Evolutionary conservation across 2,888 invertebrate species (phyloP), one percentile per base, ranked within the genome.

Genomic region (Trimorus sp.): DNA sequence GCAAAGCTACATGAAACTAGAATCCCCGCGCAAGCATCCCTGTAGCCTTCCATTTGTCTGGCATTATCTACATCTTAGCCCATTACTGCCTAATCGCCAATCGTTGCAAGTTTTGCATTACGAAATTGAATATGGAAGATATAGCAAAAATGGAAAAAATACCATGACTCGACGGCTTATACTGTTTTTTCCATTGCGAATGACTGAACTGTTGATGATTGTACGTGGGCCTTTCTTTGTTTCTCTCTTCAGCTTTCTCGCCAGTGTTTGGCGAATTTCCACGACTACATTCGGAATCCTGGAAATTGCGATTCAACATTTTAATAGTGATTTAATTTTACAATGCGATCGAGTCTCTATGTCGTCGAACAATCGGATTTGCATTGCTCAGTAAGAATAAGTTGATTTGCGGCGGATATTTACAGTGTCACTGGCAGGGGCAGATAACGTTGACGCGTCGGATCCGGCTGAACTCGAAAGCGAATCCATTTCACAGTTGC

Each of bases 271-370:
- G 91, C 54, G 91, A 91, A 86, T 91, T 91, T 66, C 91, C 91
- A 77, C 91, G 90, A 84, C 91, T 91, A 84, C 91, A 91, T 84
- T 91, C 91, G 3, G 91, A 92, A 83, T 92, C 91, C 91, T 90
- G 62, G 16, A 73, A 77, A 42, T 37, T 15, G 56, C 53, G 56
- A 56, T 51, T 1, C 26, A 76, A 48, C 59, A 54, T 48, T 59
- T 26, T 63, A 49, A 38, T 49, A 11, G 26, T 15, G 16, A 45
- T 37, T 58, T 2, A 38, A 40, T 8, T 40, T 40, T 40, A 38
- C 11, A n/a, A 38, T 58, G 5, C 14, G 12, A 1, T 49, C 14
- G n/a, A 49, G 14, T 49, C 7, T 3, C 7, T 49, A 49, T 4
- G 14, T 12, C n/a, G n/a, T 49, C 49, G 49, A 49, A 6, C 49